Conservation (phyloP, 2,888 invertebrate genomes). For the Maniola hyperantus region DNA sequence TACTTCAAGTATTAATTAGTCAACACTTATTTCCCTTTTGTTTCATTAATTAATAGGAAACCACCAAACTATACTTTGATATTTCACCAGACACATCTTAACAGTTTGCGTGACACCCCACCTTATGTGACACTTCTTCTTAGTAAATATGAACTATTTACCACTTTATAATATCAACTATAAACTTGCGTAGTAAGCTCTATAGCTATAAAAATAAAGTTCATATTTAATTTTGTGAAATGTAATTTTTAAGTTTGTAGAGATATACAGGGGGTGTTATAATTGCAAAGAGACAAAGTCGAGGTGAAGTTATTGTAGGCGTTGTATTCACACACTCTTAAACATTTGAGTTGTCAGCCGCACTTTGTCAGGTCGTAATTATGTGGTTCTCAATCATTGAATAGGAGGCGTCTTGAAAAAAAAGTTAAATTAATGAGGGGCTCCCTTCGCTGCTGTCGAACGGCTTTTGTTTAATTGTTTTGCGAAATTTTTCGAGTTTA, state of each 20-base stretch:
- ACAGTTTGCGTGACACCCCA: constrained; percentile 46
- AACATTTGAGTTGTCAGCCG: constrained; percentile 71
- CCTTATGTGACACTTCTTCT: constrained; percentile 53
- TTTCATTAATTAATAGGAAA: constrained; percentile 40
- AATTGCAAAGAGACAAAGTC: constrained; percentile 81
- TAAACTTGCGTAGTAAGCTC: neutral
- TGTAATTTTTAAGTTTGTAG: constrained; percentile 48
- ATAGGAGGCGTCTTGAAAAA: constrained; percentile 61
- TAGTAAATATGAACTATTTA: constrained; percentile 47
- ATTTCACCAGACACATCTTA: constrained; percentile 41
- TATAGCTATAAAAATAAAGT: constrained; percentile 22
- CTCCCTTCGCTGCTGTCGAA: constrained; percentile 35
- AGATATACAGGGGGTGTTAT: constrained; percentile 75
- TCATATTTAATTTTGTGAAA: constrained; percentile 17
- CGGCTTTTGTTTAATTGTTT: constrained; percentile 34
- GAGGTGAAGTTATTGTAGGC: constrained; percentile 75
- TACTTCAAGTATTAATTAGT: constrained; percentile 27
- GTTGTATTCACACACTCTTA: constrained; percentile 75
- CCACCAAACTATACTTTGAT: constrained; percentile 35
- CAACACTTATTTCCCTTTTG: constrained; percentile 27
- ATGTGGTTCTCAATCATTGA: constrained; percentile 65
- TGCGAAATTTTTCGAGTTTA: constrained; percentile 1
- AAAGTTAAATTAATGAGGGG: constrained; percentile 47
- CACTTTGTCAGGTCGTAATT: constrained; percentile 74
- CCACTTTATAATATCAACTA: constrained; percentile 23